Evolutionary conservation across 1,140 invertebrate species (phyloP), one percentile per base, ranked within the genome.

Genomic region (Drosophila parabipectinata): DNA sequence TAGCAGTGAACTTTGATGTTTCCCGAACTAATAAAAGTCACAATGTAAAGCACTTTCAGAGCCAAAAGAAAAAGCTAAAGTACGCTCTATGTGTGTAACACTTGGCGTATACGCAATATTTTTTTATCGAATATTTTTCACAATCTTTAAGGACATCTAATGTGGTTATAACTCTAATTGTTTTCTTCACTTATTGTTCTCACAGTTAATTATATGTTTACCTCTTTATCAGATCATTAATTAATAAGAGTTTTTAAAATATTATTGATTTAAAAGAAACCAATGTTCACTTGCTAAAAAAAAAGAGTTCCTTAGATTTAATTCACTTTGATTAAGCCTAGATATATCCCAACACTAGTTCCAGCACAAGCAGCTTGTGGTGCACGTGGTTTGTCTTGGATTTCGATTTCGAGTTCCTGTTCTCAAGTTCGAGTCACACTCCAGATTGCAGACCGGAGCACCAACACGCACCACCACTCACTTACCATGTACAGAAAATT

Each of bases 401-500:
- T 47, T 67, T 66, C 45, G 67, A 69, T 47, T 67, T 66, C 45
- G 63, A 68, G 32, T 68, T 56, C 57, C 55, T 9, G 41, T 63
- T 63, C 61, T 18, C 64, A 39, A 66, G 39, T 68, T 48, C 66
- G 26, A 48, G 51, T 47, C 68, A 39, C 51, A 50, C 41, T 47
- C 18, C 66, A 68, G 63, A 69, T 32, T 66, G 61, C 51, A 52
- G 59, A 54, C 47, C 39, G 54, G 57, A 80, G 63, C 68, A 82
- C 74, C 64, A 61, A 72, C 57, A 57, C 72, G 62, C 73, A 72
- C 68, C 73, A 72, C 68, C 55, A 67, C 37, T 58, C 55, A 39
- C 51, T 56, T 54, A 82, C 67, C 54, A 8, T 78, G 59, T 83
- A 79, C 69, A 64, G 44, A 63, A 63, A 68, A 1, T 26, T 44